Evolutionary conservation across 1,140 invertebrate species (phyloP).

Genomic region (Euschistus heros): DNA sequence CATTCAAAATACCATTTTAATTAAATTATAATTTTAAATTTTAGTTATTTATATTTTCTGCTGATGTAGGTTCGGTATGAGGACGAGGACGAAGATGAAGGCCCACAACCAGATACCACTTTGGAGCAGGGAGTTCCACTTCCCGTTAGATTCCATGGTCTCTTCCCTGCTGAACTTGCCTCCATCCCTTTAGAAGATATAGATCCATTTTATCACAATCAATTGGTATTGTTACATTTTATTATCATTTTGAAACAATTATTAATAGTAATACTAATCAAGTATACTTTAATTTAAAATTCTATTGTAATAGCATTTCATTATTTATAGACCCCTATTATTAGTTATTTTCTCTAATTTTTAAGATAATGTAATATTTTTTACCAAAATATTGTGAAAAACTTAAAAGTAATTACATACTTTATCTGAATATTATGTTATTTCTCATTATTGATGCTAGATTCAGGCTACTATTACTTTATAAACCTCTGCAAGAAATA

Average conservation of each 20-base stretch:
- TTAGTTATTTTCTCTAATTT: background rate
- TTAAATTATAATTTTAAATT: background rate
- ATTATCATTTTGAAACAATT: background rate
- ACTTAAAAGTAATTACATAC: too few relatives aligned
- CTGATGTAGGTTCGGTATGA: slow-evolving; percentile 73
- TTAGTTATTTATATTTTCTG: background rate
- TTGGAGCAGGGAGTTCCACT: slow-evolving; percentile 84
- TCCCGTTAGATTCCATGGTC: slow-evolving; percentile 77
- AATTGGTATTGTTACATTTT: slow-evolving; percentile 54
- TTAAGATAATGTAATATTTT: too few relatives aligned
- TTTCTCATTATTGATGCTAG: background rate
- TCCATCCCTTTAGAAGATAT: slow-evolving; percentile 93
- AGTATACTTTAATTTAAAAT: too few relatives aligned
- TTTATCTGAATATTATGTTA: too few relatives aligned
- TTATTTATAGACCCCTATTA: background rate
- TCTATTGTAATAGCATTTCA: background rate
- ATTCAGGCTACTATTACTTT: background rate
- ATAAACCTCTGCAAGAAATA: background rate
- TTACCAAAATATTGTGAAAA: too few relatives aligned
- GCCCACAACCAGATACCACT: slow-evolving; percentile 82
- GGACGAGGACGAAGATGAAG: slow-evolving; percentile 92
- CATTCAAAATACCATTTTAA: too few relatives aligned
- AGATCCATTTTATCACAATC: slow-evolving; percentile 83
- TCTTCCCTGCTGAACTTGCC: slow-evolving; percentile 80
- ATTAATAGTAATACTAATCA: too few relatives aligned